A percentile compares a stretch with the other conserved stretches of the same genome.
Evolutionary conservation across 2,797 vertebrate species (phyloP).

Genomic region (Sebastes oblongus): DNA sequence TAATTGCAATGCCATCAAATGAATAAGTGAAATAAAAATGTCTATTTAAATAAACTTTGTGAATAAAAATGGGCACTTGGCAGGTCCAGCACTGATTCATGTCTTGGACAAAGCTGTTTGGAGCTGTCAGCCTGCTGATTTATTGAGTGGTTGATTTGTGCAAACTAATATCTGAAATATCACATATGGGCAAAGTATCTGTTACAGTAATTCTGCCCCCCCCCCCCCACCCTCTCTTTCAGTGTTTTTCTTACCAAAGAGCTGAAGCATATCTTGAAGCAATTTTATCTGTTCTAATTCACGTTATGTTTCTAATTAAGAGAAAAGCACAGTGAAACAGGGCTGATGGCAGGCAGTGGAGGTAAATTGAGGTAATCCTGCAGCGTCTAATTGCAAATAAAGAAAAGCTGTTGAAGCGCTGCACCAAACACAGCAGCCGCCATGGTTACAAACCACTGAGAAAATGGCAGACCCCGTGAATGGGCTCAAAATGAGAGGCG

Average conservation of each 20-base stretch:
- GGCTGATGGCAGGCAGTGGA: slow-evolving; percentile 26
- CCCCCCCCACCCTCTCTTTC: not conserved
- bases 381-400: slow-evolving; percentile 57
- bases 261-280: slow-evolving; percentile 7
- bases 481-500: slow-evolving; percentile 39
- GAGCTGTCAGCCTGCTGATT: not conserved
- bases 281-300: slow-evolving; percentile 13
- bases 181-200: not conserved
- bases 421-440: slow-evolving; percentile 51
- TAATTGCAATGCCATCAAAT: not conserved
- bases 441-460: slow-evolving; percentile 61
- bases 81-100: not conserved
- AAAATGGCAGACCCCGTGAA: slow-evolving; percentile 50
- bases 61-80: not conserved
- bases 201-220: not conserved
- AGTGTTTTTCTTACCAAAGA: not conserved
- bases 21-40: not conserved
- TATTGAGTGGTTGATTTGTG: not conserved
- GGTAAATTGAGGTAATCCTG: slow-evolving; percentile 53
- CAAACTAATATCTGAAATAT: slow-evolving; percentile 3
- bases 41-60: not conserved
- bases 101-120: not conserved
- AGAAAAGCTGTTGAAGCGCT: slow-evolving; percentile 45
- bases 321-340: slow-evolving; percentile 18
- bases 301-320: slow-evolving; percentile 45